Evolutionary conservation across 2,797 vertebrate genomes (phyloP).

Genomic region (Borostomias antarcticus): DNA sequence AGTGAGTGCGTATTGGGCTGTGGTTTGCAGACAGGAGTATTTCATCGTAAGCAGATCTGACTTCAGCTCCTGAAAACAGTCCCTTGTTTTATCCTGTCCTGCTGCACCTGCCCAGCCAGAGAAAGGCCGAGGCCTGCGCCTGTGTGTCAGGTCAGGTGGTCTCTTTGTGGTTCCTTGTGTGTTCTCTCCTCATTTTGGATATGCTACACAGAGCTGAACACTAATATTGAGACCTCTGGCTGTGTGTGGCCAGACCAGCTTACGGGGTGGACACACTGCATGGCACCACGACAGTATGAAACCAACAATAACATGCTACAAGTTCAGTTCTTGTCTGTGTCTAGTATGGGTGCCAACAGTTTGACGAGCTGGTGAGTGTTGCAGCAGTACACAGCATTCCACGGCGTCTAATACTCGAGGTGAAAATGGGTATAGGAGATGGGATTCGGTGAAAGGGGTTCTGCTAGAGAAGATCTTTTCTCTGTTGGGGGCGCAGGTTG

Average conservation of each 20-base stretch:
- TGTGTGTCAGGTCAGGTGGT: slow-evolving; percentile 3
- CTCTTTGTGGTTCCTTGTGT: slow-evolving; percentile 47
- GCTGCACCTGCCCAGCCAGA: slow-evolving; percentile 12
- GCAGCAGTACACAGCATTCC: not conserved
- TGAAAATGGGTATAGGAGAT: not conserved
- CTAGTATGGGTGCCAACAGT: not conserved
- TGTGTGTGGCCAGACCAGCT: slow-evolving; percentile 38
- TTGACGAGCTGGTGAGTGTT: not conserved
- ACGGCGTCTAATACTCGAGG: not conserved
- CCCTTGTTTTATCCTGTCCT: not conserved
- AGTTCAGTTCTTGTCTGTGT: not conserved
- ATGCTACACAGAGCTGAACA: slow-evolving; percentile 44
- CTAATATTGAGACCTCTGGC: slow-evolving; percentile 50
- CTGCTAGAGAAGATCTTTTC: not conserved
- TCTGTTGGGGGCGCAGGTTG: not conserved
- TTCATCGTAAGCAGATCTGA: slow-evolving; percentile 21
- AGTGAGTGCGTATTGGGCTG: not conserved
- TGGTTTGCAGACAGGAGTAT: not conserved
- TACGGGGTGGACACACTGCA: slow-evolving; percentile 37
- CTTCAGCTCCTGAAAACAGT: too few species aligned
- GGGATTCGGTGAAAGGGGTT: not conserved
- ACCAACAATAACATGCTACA: slow-evolving; percentile 39
- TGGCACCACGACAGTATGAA: slow-evolving; percentile 27
- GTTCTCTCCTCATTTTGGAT: slow-evolving; percentile 26
- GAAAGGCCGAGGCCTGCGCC: not conserved